These are phyloP conservation scores for Palythoa heliodiscus DNA, from an alignment of 92 coral and sea anemone genomes.

Conservation along the genomic window DNA sequence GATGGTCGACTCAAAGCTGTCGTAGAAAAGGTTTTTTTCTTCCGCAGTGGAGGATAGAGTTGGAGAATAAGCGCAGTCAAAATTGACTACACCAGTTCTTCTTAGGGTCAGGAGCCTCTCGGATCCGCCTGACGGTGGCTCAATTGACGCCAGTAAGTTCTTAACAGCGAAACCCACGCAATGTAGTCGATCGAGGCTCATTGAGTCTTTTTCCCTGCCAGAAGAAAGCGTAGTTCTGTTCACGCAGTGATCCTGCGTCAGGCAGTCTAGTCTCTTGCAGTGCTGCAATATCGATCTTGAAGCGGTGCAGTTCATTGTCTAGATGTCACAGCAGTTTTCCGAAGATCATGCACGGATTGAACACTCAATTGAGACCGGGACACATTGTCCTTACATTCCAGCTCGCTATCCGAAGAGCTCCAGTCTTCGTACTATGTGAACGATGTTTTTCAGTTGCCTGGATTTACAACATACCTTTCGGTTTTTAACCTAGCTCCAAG, in stretches of 20 bases:
- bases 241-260: not conserved
- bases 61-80: slow-evolving; percentile 29
- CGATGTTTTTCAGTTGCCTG: not conserved
- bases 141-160: slow-evolving; percentile 42
- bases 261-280: slow-evolving; percentile 33
- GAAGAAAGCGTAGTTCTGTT: slow-evolving; percentile 28
- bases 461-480: not conserved
- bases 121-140: slow-evolving; percentile 39
- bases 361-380: not conserved
- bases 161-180: slow-evolving; percentile 45
- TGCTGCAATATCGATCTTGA: slow-evolving; percentile 18
- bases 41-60: slow-evolving; percentile 1
- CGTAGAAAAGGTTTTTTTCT: slow-evolving; percentile 17
- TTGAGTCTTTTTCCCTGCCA: slow-evolving; percentile 10
- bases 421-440: not conserved
- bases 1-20: not conserved
- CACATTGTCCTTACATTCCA: slow-evolving; percentile 17
- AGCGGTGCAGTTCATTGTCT: slow-evolving; percentile 28
- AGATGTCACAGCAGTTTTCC: too few relatives aligned
- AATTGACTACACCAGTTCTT: not conserved
- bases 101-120: slow-evolving; percentile 39
- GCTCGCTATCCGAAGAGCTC: not conserved
- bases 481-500: not conserved
- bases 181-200: not conserved
- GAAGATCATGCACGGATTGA: not conserved